phyloP scores from a whole-genome alignment of 2,888 invertebrate species.

The Chirona hameri region DNA sequence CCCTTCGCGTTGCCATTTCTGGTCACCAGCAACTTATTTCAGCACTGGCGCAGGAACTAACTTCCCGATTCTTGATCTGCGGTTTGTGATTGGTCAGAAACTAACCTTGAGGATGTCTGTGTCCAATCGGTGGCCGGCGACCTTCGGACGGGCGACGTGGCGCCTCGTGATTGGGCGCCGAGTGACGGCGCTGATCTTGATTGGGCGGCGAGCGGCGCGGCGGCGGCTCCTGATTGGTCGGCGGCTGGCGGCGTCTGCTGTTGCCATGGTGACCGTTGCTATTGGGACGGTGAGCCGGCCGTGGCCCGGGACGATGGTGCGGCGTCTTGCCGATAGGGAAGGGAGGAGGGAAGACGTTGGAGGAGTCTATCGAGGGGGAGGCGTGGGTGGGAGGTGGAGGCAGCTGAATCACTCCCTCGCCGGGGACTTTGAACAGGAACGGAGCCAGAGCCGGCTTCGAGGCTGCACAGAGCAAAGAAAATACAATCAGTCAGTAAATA shows the following conservation, averaged over 20 bases:
- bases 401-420: slow-evolving; percentile 13
- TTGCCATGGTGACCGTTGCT: background rate
- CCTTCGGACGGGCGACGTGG: background rate
- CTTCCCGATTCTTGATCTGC: no score
- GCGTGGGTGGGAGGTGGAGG: slow-evolving; percentile 1
- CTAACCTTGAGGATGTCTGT: background rate
- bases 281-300: background rate
- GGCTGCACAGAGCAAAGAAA: background rate
- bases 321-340: background rate
- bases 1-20: no score
- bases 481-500: background rate
- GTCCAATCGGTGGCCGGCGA: background rate
- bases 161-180: slow-evolving; percentile 3
- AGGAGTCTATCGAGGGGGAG: background rate
- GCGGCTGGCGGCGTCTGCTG: background rate
- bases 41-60: no score
- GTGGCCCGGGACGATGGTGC: no score
- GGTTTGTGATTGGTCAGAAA: no score
- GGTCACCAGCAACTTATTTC: no score
- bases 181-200: background rate
- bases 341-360: slow-evolving; percentile 30
- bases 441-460: slow-evolving; percentile 24
- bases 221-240: background rate
- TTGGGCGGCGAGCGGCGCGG: slow-evolving; percentile 14
- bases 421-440: slow-evolving; percentile 5